Evolutionary conservation across 2,113 vertebrate species (phyloP).

Genomic region (Hippocampus barbouri): DNA sequence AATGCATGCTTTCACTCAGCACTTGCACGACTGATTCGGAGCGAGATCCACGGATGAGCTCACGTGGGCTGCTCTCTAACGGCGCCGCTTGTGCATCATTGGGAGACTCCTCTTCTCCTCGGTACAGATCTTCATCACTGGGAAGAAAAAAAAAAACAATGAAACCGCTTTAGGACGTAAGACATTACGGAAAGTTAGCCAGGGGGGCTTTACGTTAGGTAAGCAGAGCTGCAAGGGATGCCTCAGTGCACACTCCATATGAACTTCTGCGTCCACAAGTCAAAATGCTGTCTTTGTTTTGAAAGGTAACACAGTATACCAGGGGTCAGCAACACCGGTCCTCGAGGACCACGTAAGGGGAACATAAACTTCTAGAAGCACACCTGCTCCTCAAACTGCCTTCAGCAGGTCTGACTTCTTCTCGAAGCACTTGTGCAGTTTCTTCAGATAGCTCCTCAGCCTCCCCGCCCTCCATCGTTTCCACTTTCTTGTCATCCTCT

Average conservation of each 20-base stretch:
- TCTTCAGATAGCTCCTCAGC: conserved; percentile 14
- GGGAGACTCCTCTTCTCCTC: conserved; percentile 60
- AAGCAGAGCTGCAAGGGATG: no score
- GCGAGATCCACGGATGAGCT: background rate
- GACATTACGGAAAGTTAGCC: no score
- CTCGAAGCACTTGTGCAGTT: conserved; percentile 5
- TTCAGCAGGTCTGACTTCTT: conserved; percentile 8
- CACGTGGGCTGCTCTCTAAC: background rate
- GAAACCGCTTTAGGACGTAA: background rate
- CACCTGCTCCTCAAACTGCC: conserved; percentile 43
- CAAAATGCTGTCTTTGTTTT: no score
- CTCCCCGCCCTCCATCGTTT: conserved; percentile 13
- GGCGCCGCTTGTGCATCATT: background rate
- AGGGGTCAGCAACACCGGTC: no score
- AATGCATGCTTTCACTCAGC: no score
- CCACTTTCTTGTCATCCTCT: background rate
- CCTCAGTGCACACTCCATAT: no score
- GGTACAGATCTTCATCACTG: conserved; percentile 72
- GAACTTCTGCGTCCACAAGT: no score
- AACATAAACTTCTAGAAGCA: background rate
- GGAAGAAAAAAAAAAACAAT: background rate
- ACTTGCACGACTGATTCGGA: background rate
- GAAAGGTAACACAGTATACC: no score
- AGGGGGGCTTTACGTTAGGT: no score
- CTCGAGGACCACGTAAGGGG: background rate